A percentile compares a stretch with the other conserved stretches of the same genome.
phyloP scores from a whole-genome alignment of 2,888 invertebrate species.

The Oscheius sp. region DNA sequence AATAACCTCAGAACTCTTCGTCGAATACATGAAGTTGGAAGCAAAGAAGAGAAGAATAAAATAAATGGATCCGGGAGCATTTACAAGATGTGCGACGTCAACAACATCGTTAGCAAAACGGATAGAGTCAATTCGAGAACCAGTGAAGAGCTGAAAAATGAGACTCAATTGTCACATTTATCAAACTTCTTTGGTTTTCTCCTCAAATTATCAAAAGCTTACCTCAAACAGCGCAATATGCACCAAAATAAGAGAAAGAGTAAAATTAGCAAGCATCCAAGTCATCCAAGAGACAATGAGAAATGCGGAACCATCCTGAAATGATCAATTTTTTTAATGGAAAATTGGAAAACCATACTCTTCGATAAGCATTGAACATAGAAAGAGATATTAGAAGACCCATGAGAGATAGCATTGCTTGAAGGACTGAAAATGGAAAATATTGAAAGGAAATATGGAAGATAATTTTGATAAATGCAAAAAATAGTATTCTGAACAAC shows the following conservation, averaged over 20 bases:
- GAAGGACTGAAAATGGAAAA: slow-evolving; percentile 10
- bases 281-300: slow-evolving; percentile 26
- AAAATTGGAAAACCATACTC: too few species aligned
- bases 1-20: background rate
- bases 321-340: too few species aligned
- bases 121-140: background rate
- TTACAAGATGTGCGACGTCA: slow-evolving; percentile 23
- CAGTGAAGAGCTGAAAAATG: slow-evolving; percentile 6
- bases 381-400: slow-evolving; percentile 24
- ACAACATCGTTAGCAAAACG: slow-evolving; percentile 12
- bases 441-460: too few species aligned
- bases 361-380: slow-evolving; percentile 31
- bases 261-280: slow-evolving; percentile 33
- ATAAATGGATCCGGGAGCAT: slow-evolving; percentile 29
- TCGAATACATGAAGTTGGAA: background rate
- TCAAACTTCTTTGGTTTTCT: background rate
- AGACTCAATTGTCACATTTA: background rate
- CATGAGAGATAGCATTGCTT: slow-evolving; percentile 16
- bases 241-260: slow-evolving; percentile 23
- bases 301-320: slow-evolving; percentile 22
- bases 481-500: too few species aligned
- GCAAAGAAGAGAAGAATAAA: slow-evolving; percentile 28
- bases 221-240: slow-evolving; percentile 28
- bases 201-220: too few species aligned
- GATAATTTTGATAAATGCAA: too few species aligned